Percentiles rank a stretch among this genome's conserved stretches.
phyloP scores from a whole-genome alignment of 1,140 invertebrate species.

The Papilio polyxenes region DNA sequence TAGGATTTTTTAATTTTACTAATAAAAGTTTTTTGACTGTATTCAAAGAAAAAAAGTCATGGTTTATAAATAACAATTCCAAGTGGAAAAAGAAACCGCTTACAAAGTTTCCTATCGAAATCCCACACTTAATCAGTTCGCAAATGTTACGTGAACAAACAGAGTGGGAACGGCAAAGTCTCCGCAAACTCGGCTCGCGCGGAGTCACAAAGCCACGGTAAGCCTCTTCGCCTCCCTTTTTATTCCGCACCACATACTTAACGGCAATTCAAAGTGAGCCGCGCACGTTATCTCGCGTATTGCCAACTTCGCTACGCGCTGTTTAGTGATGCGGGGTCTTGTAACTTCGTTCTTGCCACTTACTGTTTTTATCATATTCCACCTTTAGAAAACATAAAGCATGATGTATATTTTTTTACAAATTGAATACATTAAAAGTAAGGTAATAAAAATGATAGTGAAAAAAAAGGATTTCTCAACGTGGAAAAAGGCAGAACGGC shows the following conservation, averaged over 20 bases:
- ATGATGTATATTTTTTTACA: conserved; percentile 23
- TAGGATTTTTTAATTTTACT: not conserved
- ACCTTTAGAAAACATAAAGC: not conserved
- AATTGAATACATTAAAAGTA: not conserved
- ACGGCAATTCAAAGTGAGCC: conserved; percentile 63
- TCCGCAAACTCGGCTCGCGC: conserved; percentile 62
- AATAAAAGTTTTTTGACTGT: too few relatives aligned
- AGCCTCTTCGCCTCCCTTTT: conserved; percentile 66
- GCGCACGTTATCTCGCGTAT: conserved; percentile 59
- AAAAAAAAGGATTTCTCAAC: too few relatives aligned
- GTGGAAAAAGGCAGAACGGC: too few relatives aligned
- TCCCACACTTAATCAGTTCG: conserved; percentile 65
- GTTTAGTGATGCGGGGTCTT: conserved; percentile 44
- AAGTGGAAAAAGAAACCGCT: conserved; percentile 27
- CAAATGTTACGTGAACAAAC: conserved; percentile 66
- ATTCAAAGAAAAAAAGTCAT: not conserved
- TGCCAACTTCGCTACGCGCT: conserved; percentile 51
- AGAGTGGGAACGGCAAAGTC: conserved; percentile 55
- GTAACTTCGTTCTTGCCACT: conserved; percentile 51
- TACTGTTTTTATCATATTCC: conserved; percentile 15
- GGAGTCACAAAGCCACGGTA: conserved; percentile 57
- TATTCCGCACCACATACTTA: conserved; percentile 70
- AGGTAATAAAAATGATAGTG: too few relatives aligned
- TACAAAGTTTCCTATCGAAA: conserved; percentile 52
- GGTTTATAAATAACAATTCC: conserved; percentile 16